Percentiles rank a stretch among this genome's conserved stretches.
These are phyloP conservation scores for Rhingia rostrata DNA, from an alignment of 2,888 invertebrate genomes.

Conservation along the genomic window DNA sequence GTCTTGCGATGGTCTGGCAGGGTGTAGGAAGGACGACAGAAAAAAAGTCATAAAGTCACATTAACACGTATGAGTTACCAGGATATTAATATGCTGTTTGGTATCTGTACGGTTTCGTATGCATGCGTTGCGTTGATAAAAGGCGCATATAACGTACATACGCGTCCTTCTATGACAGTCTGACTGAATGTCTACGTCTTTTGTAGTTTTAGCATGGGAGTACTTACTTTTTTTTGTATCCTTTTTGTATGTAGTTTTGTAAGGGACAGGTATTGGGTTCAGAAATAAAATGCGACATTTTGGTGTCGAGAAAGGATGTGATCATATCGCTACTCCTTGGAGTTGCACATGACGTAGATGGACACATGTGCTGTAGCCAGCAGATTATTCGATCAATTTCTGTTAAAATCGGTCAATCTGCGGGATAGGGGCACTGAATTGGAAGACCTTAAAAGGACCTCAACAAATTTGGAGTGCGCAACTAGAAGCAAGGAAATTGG, in stretches of 20 bases:
- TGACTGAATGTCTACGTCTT: conserved; percentile 39
- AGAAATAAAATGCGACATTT: not conserved
- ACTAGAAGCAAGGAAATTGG: too few relatives aligned
- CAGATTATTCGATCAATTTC: too few relatives aligned
- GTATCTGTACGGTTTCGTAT: conserved; percentile 49
- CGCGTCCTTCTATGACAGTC: conserved; percentile 31
- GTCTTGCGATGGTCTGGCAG: conserved; percentile 39
- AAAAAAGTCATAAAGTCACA: conserved; percentile 76
- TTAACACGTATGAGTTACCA: conserved; percentile 77
- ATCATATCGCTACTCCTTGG: too few relatives aligned
- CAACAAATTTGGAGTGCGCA: too few relatives aligned
- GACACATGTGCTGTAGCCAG: too few relatives aligned
- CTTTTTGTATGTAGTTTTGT: not conserved
- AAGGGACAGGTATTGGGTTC: not conserved
- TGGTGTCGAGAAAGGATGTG: too few relatives aligned
- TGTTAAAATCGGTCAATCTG: too few relatives aligned
- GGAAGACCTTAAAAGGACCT: too few relatives aligned
- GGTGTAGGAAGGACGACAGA: not conserved
- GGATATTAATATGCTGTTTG: conserved; percentile 72
- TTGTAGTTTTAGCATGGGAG: not conserved
- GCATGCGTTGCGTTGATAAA: conserved; percentile 57
- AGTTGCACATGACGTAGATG: too few relatives aligned
- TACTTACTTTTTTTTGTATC: not conserved
- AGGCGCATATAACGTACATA: conserved; percentile 29
- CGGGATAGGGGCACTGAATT: too few relatives aligned